Evolutionary conservation across 2,113 vertebrate genomes (phyloP).

Genomic region (Lepisosteus oculatus): DNA sequence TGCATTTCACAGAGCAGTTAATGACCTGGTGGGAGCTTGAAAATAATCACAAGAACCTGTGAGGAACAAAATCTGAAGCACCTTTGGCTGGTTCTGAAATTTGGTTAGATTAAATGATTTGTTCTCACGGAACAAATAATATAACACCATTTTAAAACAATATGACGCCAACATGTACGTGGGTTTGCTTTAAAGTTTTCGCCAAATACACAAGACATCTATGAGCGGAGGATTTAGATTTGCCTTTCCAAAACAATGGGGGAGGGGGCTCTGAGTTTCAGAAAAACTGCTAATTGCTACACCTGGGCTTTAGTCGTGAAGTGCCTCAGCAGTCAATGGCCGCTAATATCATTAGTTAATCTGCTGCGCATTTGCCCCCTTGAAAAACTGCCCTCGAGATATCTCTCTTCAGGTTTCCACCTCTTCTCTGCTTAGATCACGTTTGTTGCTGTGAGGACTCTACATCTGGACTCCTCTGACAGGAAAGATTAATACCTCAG

Average conservation of each 20-base stretch:
- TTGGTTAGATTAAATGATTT: no score
- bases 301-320: slow-evolving; percentile 62
- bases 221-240: no score
- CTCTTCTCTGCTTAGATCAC: slow-evolving; percentile 88
- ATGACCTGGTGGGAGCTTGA: no score
- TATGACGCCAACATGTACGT: no score
- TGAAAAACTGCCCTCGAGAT: slow-evolving; percentile 34
- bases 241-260: background rate
- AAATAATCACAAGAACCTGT: no score
- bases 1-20: no score
- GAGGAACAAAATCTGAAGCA: no score
- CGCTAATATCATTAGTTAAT: slow-evolving; percentile 74
- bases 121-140: no score
- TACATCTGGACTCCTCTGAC: slow-evolving; percentile 97
- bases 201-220: no score
- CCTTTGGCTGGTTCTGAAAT: no score
- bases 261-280: slow-evolving; percentile 43
- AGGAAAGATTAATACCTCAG: slow-evolving; percentile 97
- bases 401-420: slow-evolving; percentile 71
- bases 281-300: slow-evolving; percentile 67
- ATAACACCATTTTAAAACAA: no score
- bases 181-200: no score
- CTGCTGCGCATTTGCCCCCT: slow-evolving; percentile 61
- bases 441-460: slow-evolving; percentile 89
- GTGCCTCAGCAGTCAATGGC: slow-evolving; percentile 35